Evolutionary conservation across 2,113 vertebrate genomes (phyloP).

Genomic region (Todiramphus saurophagus): DNA sequence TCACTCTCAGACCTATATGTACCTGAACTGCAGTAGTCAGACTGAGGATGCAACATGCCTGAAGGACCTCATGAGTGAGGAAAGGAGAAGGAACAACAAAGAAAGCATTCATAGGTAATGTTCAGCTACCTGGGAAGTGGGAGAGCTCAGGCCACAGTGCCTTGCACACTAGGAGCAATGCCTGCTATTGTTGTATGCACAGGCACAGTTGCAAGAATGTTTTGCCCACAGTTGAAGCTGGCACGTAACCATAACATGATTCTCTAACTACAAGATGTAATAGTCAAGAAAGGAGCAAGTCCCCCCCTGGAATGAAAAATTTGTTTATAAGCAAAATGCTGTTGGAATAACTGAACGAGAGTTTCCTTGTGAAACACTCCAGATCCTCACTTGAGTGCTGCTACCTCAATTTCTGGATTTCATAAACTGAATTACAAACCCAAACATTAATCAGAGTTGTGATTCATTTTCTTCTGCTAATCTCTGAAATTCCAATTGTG

Average conservation of each 20-base stretch:
- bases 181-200: not conserved
- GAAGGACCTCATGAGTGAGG: not conserved
- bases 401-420: not conserved
- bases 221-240: not conserved
- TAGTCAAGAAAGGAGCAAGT: not conserved
- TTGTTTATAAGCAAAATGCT: too few species aligned
- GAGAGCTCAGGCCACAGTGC: not conserved
- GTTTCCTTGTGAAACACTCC: not conserved
- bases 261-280: not conserved
- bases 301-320: too few species aligned
- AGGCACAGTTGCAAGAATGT: not conserved
- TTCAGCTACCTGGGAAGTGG: not conserved
- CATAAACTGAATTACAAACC: not conserved
- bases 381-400: not conserved
- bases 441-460: not conserved
- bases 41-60: not conserved
- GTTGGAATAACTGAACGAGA: not conserved
- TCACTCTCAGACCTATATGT: not conserved
- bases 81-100: not conserved
- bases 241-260: not conserved
- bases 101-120: not conserved
- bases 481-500: not conserved
- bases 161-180: rapidly evolving
- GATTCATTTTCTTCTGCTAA: not conserved
- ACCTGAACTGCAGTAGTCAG: not conserved